Percentiles rank a stretch among this genome's conserved stretches.
Evolutionary conservation across 2,888 invertebrate species (phyloP).

Genomic region (Drosophila parthenogenetica): DNA sequence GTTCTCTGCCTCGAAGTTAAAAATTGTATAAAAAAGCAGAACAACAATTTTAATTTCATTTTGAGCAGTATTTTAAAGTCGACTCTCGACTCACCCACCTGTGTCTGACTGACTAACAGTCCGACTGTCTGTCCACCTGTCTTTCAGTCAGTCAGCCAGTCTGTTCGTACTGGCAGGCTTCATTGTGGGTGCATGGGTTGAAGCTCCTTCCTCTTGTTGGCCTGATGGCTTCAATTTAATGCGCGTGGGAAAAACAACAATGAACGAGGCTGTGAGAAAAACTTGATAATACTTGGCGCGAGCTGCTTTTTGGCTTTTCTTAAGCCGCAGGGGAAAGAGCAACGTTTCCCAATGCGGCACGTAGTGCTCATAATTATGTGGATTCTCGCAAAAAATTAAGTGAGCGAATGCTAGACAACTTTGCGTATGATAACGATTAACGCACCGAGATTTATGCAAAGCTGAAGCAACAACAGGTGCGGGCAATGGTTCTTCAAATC

Average conservation of each 20-base stretch:
- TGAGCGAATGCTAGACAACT: conserved; percentile 51
- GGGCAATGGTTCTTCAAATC: conserved; percentile 4
- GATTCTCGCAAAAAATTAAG: conserved; percentile 54
- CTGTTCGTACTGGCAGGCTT: conserved; percentile 6
- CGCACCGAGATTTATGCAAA: conserved; percentile 44
- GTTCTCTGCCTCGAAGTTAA: background rate
- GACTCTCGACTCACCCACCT: conserved; percentile 54
- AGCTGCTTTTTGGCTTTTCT: conserved; percentile 75
- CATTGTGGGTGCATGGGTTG: background rate
- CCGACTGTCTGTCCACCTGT: conserved; percentile 27
- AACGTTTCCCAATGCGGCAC: conserved; percentile 60
- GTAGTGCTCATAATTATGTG: conserved; percentile 72
- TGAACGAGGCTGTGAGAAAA: conserved; percentile 45
- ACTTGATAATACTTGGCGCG: conserved; percentile 74
- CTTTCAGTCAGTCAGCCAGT: background rate
- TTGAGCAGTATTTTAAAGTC: conserved; percentile 72
- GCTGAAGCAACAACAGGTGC: conserved; percentile 50
- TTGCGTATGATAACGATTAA: conserved; percentile 56
- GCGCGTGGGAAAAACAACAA: conserved; percentile 79
- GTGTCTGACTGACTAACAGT: conserved; percentile 24
- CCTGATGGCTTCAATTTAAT: conserved; percentile 51
- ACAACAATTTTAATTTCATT: conserved; percentile 76
- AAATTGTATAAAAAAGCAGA: conserved; percentile 29
- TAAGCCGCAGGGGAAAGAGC: conserved; percentile 46
- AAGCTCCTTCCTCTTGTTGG: background rate